Percentiles rank a stretch among this genome's conserved stretches.
phyloP scores from a whole-genome alignment of 1,140 invertebrate genomes.

The Pemphigus obesinymphae region DNA sequence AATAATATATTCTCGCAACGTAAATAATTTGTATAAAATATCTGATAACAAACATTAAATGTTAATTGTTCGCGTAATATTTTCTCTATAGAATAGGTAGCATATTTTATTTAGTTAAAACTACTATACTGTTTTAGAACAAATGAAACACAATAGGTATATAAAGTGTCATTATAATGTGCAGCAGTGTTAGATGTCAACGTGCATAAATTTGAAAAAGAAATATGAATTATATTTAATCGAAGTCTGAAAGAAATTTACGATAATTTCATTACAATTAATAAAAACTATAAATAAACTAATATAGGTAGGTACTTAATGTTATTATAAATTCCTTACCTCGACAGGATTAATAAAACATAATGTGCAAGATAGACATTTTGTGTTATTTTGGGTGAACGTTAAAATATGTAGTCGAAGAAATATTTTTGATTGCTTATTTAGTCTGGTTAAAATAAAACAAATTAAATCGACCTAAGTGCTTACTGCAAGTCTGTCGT shows the following conservation, averaged over 20 bases:
- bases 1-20: slow-evolving; percentile 1
- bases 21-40: slow-evolving; percentile 22
- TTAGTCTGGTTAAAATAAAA: background rate
- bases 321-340: too few relatives aligned
- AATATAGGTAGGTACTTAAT: background rate
- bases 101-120: background rate
- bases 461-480: background rate
- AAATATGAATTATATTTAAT: too few relatives aligned
- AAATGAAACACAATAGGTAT: too few relatives aligned
- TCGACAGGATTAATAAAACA: too few relatives aligned
- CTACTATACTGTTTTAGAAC: background rate
- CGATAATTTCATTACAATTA: too few relatives aligned
- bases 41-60: background rate
- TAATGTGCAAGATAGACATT: too few relatives aligned
- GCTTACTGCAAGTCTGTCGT: background rate
- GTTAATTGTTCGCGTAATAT: background rate
- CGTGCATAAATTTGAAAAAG: background rate
- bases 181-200: background rate
- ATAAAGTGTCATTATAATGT: too few relatives aligned
- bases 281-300: background rate
- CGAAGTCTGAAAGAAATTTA: too few relatives aligned
- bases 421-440: too few relatives aligned
- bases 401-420: too few relatives aligned
- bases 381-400: too few relatives aligned
- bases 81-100: background rate